phyloP scores from a whole-genome alignment of 1,140 invertebrate genomes.

The Vollenhovia emeryi region DNA sequence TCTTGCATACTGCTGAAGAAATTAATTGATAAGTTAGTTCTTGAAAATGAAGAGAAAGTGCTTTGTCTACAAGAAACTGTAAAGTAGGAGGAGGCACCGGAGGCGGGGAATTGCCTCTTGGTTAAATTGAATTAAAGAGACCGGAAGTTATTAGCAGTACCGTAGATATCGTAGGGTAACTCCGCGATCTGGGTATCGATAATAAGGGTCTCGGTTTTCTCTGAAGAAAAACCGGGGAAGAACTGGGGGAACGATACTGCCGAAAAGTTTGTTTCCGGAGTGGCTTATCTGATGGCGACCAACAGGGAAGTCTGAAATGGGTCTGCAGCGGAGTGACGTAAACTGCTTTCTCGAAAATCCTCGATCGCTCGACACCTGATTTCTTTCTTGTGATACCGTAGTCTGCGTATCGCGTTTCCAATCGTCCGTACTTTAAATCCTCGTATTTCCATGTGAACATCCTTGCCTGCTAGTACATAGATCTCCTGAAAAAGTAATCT shows the following conservation, averaged over 20 bases:
- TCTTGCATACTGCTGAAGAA: constrained; percentile 35
- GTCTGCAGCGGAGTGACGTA: constrained; percentile 66
- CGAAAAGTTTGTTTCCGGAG: constrained; percentile 75
- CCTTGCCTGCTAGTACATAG: constrained; percentile 12
- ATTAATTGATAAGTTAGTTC: constrained; percentile 60
- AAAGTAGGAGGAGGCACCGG: constrained; percentile 20
- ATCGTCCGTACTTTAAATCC: constrained; percentile 65
- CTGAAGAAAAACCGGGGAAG: constrained; percentile 56
- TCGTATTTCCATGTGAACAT: constrained; percentile 62
- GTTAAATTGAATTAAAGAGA: constrained; percentile 75
- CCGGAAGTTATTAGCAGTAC: constrained; percentile 70
- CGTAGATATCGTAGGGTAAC: constrained; percentile 54
- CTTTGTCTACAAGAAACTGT: constrained; percentile 51
- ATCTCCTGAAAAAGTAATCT: constrained; percentile 28
- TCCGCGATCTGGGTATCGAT: constrained; percentile 59
- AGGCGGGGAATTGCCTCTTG: constrained; percentile 13
- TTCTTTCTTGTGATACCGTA: constrained; percentile 68
- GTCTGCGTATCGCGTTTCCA: constrained; percentile 56
- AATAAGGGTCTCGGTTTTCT: constrained; percentile 44
- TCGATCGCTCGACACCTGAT: constrained; percentile 74
- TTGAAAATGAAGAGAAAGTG: constrained; percentile 32
- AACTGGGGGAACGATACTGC: constrained; percentile 66
- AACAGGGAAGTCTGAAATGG: constrained; percentile 71
- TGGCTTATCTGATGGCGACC: constrained; percentile 73
- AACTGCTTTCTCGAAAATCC: constrained; percentile 71